These are phyloP conservation scores for Lymantria monacha DNA, from an alignment of 2,888 invertebrate genomes.

Conservation along the genomic window DNA sequence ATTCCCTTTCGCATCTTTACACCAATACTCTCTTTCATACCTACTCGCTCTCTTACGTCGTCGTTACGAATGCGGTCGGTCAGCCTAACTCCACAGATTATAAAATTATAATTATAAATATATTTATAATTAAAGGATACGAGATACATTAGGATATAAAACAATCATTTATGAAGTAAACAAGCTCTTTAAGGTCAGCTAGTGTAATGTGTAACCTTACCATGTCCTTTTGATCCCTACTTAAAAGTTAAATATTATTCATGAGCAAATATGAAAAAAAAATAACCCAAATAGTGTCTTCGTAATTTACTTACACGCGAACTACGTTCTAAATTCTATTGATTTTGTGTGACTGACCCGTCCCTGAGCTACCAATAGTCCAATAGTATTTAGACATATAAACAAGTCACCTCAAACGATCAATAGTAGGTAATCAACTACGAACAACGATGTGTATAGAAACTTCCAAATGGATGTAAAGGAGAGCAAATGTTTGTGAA, in stretches of 20 bases:
- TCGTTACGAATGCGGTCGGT: too few species aligned
- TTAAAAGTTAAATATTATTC: not conserved
- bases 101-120: too few species aligned
- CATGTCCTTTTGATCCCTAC: too few species aligned
- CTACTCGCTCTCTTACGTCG: too few species aligned
- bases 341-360: constrained; percentile 51
- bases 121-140: too few species aligned
- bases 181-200: too few species aligned
- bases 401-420: constrained; percentile 50
- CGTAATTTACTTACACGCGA: constrained; percentile 33
- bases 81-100: too few species aligned
- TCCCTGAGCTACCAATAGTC: constrained; percentile 47
- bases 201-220: too few species aligned
- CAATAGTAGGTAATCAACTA: constrained; percentile 53
- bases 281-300: constrained; percentile 20
- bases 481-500: not conserved
- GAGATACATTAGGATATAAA: too few species aligned
- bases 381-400: constrained; percentile 54
- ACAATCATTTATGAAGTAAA: too few species aligned
- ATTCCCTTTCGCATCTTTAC: too few species aligned
- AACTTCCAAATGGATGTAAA: constrained; percentile 1
- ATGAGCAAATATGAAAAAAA: constrained; percentile 6
- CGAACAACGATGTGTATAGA: constrained; percentile 27
- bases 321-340: constrained; percentile 29
- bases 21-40: too few species aligned